Percentiles rank a stretch among this genome's conserved stretches.
Conservation (phyloP, 1,140 invertebrate genomes). For the Zaprionus kolodkinae region DNA sequence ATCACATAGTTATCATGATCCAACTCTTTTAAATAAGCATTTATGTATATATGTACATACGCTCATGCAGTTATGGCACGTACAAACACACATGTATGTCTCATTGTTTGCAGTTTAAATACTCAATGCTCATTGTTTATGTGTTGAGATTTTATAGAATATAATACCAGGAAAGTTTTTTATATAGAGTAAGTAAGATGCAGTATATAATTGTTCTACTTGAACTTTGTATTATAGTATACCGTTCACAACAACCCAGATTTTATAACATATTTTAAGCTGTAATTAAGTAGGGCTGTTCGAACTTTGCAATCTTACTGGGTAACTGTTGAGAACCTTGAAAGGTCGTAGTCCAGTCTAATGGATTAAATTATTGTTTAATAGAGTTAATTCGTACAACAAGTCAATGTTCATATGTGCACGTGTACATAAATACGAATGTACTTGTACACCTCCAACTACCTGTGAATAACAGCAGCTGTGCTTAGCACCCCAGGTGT, state of each 20-base stretch:
- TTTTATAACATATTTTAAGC: constrained; percentile 13
- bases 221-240: constrained; percentile 30
- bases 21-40: background rate
- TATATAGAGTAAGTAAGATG: background rate
- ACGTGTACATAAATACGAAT: constrained; percentile 10
- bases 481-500: background rate
- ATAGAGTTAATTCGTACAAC: background rate
- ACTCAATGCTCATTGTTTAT: constrained; percentile 2
- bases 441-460: background rate
- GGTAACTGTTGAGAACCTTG: constrained; percentile 11
- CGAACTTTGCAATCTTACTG: constrained; percentile 14
- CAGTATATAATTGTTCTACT: constrained; percentile 14
- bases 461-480: constrained; percentile 33
- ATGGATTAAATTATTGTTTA: constrained; percentile 3
- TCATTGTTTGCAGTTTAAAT: constrained; percentile 8
- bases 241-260: constrained; percentile 11
- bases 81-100: background rate
- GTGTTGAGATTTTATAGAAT: constrained; percentile 12
- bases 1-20: constrained; percentile 16
- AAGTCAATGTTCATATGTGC: background rate
- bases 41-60: background rate
- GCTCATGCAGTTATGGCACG: constrained; percentile 9
- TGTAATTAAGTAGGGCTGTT: constrained; percentile 29
- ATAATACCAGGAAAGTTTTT: background rate
- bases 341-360: constrained; percentile 15